Conservation (phyloP, 2,797 vertebrate species). For the Enteromius paludinosus region DNA sequence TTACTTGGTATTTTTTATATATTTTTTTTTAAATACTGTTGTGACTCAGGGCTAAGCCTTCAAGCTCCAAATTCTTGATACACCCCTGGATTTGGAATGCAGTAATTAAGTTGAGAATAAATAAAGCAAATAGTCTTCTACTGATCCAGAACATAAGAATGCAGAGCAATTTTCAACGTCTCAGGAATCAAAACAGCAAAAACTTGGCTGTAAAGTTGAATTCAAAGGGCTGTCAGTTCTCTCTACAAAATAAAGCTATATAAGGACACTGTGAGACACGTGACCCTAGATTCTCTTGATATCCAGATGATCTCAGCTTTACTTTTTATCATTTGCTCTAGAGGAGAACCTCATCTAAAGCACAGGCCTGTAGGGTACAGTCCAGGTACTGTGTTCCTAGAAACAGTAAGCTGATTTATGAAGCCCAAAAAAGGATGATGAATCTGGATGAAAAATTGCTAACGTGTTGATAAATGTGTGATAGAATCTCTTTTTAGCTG, state of each 20-base stretch:
- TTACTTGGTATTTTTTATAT: neutral
- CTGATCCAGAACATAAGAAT: neutral
- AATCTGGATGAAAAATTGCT: slow-evolving; percentile 57
- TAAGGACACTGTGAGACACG: slow-evolving; percentile 6
- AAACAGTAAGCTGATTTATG: slow-evolving; percentile 69
- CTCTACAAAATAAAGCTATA: neutral
- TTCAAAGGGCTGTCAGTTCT: neutral
- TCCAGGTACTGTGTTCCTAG: slow-evolving; percentile 17
- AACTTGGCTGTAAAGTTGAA: neutral
- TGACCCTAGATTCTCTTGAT: slow-evolving; percentile 9
- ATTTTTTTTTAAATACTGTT: neutral
- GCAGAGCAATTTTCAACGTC: neutral
- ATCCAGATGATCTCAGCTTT: slow-evolving; percentile 69
- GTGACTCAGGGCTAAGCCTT: neutral
- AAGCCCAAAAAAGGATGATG: slow-evolving; percentile 55
- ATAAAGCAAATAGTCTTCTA: neutral
- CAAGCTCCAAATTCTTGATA: neutral
- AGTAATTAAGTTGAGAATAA: neutral
- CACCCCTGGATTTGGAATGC: neutral
- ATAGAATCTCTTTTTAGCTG: slow-evolving; percentile 67
- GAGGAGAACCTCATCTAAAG: slow-evolving; percentile 26
- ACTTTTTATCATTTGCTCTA: slow-evolving; percentile 34
- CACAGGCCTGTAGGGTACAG: slow-evolving; percentile 6
- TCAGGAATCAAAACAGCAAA: neutral
- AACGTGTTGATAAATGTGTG: slow-evolving; percentile 73